Conservation (phyloP, 1,140 invertebrate genomes). For the Drosophila mauritiana region DNA sequence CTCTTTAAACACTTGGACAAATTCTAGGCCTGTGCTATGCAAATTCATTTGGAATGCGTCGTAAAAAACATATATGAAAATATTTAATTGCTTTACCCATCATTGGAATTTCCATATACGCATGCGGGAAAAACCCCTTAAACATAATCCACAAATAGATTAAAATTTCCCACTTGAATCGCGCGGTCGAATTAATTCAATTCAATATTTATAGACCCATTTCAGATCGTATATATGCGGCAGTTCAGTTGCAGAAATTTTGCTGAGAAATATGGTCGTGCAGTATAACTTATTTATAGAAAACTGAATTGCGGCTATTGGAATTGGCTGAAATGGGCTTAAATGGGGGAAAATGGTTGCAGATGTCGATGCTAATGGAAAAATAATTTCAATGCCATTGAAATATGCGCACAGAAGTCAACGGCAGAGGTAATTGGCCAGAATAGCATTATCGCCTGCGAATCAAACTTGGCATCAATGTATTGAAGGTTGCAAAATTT, state of each 20-base stretch:
- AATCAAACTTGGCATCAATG: constrained; percentile 19
- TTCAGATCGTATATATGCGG: constrained; percentile 22
- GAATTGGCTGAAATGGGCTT: constrained; percentile 7
- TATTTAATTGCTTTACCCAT: neutral
- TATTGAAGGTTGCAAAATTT: constrained; percentile 14
- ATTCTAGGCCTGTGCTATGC: neutral
- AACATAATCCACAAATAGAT: constrained; percentile 37
- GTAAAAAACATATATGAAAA: too few relatives aligned
- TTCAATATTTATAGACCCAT: constrained; percentile 72
- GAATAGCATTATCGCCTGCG: constrained; percentile 7
- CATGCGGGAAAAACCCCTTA: constrained; percentile 19
- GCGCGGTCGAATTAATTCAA: constrained; percentile 45
- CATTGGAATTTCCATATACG: neutral
- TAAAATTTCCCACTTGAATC: constrained; percentile 28
- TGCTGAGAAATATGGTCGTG: constrained; percentile 26
- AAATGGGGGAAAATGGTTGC: constrained; percentile 12
- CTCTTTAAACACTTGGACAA: constrained; percentile 7
- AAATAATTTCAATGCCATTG: constrained; percentile 39
- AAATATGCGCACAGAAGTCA: constrained; percentile 26
- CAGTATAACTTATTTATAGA: constrained; percentile 68
- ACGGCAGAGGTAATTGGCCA: constrained; percentile 22
- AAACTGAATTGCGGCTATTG: constrained; percentile 40
- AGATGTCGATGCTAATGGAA: constrained; percentile 33
- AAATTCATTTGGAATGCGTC: neutral
- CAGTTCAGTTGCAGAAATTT: constrained; percentile 52